Base-by-base conservation (phyloP, 2,888 invertebrate species). In the Toxonevra muliebris region DNA sequence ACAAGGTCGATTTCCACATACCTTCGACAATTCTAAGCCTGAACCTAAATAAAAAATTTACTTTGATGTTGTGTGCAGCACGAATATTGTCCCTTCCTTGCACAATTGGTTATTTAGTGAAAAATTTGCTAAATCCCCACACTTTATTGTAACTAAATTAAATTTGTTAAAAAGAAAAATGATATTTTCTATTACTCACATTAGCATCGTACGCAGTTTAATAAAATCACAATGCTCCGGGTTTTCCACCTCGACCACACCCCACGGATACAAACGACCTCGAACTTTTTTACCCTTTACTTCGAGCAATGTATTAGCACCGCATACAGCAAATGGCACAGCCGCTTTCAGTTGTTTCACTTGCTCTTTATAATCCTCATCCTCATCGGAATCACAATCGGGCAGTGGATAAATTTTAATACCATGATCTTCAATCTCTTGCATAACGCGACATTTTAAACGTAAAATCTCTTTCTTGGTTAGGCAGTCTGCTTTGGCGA, bases 161-260 rank as follows among this genome's bases (percentile, higher is more conserved):
- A 30, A 30, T 30, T n/a, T n/a, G 7, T 30, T 30, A 30, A 30
- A 30, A 30, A 30, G n/a, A n/a, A n/a, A n/a, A n/a, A n/a, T n/a
- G n/a, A 30, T 30, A 30, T 30, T 30, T 30, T 4, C 7, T 30
- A 30, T 30, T 43, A 84, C 88, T 87, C 76, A 93, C 94, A 97
- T 96, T 50, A 98, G 89, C 97, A 98, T 97, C 12, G 97, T 96
- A 76, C 98, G 88, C 69, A 98, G 89, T 85, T 97, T 98, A 80
- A 97, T 96, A 84, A 98, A 98, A 88, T 98, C 98, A 87, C 97
- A 97, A 83, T 98, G 98, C 57, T 97, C 97, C 0, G 97, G 96
- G 88, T 98, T 98, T 86, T 98, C 98, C 12, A 98, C 97, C 87
- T 98, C 98, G 10, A 98, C 97, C 1, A 98, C 97, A 50, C 98